phyloP scores from a whole-genome alignment of 1,140 invertebrate species.

The Platyura marginata region DNA sequence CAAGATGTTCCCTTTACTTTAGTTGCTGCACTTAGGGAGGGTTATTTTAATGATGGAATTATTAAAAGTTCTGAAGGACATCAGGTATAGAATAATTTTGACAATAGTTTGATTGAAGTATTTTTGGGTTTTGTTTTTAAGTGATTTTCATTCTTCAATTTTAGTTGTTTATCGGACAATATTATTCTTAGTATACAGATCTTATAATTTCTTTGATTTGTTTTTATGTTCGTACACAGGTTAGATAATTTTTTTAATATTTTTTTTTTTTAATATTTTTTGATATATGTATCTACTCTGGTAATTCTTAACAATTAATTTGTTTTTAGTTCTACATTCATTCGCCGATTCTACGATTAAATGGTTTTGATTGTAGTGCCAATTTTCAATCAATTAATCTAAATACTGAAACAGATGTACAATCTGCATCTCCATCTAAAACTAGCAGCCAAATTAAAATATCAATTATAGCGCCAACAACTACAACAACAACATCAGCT shows the following conservation, averaged over 20 bases:
- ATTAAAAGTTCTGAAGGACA: constrained; percentile 22
- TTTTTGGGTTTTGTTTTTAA: too few relatives aligned
- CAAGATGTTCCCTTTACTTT: constrained; percentile 30
- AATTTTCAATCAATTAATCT: constrained; percentile 25
- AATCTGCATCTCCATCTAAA: neutral
- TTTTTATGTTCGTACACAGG: too few relatives aligned
- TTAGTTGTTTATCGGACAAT: too few relatives aligned
- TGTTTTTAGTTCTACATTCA: constrained; percentile 41
- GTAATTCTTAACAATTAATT: too few relatives aligned
- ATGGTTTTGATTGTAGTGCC: constrained; percentile 28
- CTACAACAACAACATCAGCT: neutral
- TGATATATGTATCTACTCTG: too few relatives aligned
- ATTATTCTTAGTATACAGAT: too few relatives aligned
- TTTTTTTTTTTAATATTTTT: too few relatives aligned
- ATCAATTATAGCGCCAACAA: neutral
- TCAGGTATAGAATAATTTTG: constrained; percentile 4
- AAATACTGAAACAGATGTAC: neutral
- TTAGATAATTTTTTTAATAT: too few relatives aligned
- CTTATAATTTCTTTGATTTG: too few relatives aligned
- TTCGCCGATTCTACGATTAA: constrained; percentile 33
- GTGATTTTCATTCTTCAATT: too few relatives aligned
- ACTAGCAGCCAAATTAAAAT: constrained; percentile 4
- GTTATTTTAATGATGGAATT: constrained; percentile 40
- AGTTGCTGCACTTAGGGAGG: constrained; percentile 38
- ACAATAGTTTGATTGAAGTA: neutral